Evolutionary conservation across 2,888 invertebrate species (phyloP).

Genomic region (Leucophenga montana): DNA sequence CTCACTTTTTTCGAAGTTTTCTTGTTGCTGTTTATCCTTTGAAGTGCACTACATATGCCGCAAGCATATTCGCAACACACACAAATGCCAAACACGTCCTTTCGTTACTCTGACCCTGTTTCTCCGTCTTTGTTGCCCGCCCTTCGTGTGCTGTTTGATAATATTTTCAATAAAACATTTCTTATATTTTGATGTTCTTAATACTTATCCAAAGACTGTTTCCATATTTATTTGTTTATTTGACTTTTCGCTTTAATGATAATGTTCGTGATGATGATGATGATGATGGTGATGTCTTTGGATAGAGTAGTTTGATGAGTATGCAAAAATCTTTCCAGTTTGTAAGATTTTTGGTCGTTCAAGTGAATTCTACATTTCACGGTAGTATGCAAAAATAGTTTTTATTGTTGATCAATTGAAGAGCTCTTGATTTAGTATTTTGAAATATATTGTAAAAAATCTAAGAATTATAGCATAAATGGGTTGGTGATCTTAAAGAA

Average conservation of each 20-base stretch:
- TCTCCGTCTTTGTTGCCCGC: background rate
- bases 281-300: background rate
- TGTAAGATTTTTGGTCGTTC: background rate
- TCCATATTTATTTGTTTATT: slow-evolving; percentile 25
- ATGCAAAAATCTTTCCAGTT: background rate
- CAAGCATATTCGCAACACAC: background rate
- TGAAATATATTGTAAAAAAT: too few species aligned
- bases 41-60: slow-evolving; percentile 20
- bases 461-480: too few species aligned
- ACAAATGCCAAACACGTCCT: background rate
- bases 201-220: background rate
- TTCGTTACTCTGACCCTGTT: too few species aligned
- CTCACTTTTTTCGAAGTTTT: background rate
- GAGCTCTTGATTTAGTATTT: too few species aligned
- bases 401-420: too few species aligned
- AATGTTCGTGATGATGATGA: background rate
- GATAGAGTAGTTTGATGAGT: background rate
- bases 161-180: slow-evolving; percentile 25
- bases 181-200: background rate
- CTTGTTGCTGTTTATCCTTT: slow-evolving; percentile 14
- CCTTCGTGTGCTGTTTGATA: slow-evolving; percentile 12
- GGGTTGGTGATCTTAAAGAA: too few species aligned
- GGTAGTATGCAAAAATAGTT: too few species aligned
- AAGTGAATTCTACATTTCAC: too few species aligned
- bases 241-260: slow-evolving; percentile 23